These are phyloP conservation scores for Lagenorhynchus albirostris DNA, from an alignment of 2,113 vertebrate genomes.

Conservation along the genomic window DNA sequence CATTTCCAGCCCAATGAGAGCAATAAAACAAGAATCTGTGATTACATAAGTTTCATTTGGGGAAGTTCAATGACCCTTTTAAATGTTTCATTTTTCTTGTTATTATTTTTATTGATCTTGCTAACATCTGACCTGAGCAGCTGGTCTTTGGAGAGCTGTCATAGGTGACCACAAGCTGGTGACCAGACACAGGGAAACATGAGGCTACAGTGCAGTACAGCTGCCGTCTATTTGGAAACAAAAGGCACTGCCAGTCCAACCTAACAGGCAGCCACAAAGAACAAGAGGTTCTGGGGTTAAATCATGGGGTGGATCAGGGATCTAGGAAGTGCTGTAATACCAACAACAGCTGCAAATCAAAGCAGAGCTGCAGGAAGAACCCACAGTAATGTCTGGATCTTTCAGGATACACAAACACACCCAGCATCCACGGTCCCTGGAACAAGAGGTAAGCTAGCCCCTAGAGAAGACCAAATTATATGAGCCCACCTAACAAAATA, in stretches of 20 bases:
- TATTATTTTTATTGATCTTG: conserved; percentile 34
- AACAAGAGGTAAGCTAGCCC: not conserved
- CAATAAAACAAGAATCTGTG: not conserved
- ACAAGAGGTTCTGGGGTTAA: not conserved
- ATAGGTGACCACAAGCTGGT: not conserved
- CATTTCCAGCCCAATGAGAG: conserved; percentile 9
- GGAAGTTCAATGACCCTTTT: conserved; percentile 45
- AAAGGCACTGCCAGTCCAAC: not conserved
- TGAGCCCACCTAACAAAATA: not conserved
- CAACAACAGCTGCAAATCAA: not conserved
- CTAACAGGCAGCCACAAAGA: not conserved
- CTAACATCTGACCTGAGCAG: conserved; percentile 22
- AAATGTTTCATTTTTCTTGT: conserved; percentile 36
- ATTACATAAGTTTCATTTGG: conserved; percentile 27
- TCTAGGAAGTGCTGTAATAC: not conserved
- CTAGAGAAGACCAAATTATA: not conserved
- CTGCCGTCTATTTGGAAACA: not conserved
- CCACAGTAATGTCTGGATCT: not conserved
- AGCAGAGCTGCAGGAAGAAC: not conserved
- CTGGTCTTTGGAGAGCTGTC: not conserved
- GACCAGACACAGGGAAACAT: not conserved
- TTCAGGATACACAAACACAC: not conserved
- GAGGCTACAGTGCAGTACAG: not conserved
- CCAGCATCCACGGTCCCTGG: not conserved
- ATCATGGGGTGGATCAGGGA: not conserved